phyloP scores from a whole-genome alignment of 2,113 vertebrate genomes.

The Halichoerus grypus region DNA sequence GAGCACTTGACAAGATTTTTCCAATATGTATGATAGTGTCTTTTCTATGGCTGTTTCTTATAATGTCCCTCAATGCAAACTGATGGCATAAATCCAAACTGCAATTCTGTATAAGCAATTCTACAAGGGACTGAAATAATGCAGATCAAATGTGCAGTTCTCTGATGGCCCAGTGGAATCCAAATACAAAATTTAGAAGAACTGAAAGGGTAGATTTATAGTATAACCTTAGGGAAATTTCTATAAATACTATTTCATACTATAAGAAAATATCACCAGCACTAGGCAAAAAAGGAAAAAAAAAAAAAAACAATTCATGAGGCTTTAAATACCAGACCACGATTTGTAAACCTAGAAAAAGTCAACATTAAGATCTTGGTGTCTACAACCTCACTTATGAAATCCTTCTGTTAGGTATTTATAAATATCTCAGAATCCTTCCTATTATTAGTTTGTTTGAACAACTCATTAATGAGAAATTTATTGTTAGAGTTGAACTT shows the following conservation, averaged over 20 bases:
- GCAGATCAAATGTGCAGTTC: neutral
- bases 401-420: neutral
- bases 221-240: neutral
- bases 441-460: neutral
- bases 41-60: constrained; percentile 20
- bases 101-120: neutral
- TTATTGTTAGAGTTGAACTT: constrained; percentile 8
- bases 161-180: neutral
- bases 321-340: neutral
- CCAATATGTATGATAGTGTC: neutral
- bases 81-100: constrained; percentile 58
- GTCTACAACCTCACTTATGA: constrained; percentile 11
- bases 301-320: neutral
- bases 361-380: neutral
- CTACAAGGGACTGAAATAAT: neutral
- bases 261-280: neutral
- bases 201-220: neutral
- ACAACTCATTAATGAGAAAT: neutral
- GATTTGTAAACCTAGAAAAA: constrained; percentile 19
- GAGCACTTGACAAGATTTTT: constrained; percentile 15
- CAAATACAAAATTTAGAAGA: neutral
- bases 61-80: neutral
- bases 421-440: neutral
- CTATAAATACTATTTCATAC: neutral
- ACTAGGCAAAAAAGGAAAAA: neutral